These are phyloP conservation scores for Smittia sp. DNA, from an alignment of 2,888 invertebrate species.

Conservation along the genomic window DNA sequence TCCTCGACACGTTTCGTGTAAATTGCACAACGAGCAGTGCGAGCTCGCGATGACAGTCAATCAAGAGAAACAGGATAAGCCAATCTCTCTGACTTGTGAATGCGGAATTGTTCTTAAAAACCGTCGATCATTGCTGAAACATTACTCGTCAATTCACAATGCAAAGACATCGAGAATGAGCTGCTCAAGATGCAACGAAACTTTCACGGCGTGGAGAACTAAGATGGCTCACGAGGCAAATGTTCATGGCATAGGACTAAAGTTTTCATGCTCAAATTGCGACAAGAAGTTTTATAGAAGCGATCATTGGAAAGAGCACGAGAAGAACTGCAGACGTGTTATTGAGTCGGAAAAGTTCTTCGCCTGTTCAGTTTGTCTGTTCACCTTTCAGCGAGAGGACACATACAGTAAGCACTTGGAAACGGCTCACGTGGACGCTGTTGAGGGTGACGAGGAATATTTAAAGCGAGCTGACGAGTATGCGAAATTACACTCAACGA, in stretches of 20 bases:
- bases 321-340: not conserved
- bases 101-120: not conserved
- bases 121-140: not conserved
- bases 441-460: not conserved
- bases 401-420: not conserved
- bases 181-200: not conserved
- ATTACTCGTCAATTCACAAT: not conserved
- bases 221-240: not conserved
- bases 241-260: not conserved
- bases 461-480: not conserved
- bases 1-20: not conserved
- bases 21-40: not conserved
- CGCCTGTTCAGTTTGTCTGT: not conserved
- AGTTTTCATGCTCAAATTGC: not conserved
- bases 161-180: not conserved
- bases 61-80: not conserved
- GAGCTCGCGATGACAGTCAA: not conserved
- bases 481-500: not conserved
- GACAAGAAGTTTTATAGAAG: not conserved
- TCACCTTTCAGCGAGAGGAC: not conserved
- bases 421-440: not conserved
- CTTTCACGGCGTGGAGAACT: not conserved
- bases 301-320: constrained; percentile 6
- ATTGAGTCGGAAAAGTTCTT: not conserved
- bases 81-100: not conserved